Evolutionary conservation across 2,888 invertebrate species (phyloP).

Genomic region (Oscheius sp.): DNA sequence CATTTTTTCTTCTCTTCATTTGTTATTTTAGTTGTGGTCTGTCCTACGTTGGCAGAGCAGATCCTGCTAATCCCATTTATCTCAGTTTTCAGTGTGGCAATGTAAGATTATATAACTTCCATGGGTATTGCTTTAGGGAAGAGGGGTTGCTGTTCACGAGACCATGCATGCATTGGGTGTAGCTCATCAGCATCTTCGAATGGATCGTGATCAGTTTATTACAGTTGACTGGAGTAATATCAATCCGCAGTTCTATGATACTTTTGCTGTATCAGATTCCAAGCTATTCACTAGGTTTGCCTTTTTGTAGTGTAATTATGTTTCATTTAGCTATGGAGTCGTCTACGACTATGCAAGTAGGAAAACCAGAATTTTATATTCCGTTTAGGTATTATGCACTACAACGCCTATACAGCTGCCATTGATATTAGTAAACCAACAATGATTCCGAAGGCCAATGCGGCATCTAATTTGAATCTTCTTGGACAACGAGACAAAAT

Average conservation of each 20-base stretch:
- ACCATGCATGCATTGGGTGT: slow-evolving; percentile 68
- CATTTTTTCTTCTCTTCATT: neutral
- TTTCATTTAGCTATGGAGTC: slow-evolving; percentile 55
- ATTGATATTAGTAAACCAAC: slow-evolving; percentile 59
- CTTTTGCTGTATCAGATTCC: slow-evolving; percentile 65
- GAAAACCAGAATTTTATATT: too few relatives aligned
- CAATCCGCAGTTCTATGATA: slow-evolving; percentile 67
- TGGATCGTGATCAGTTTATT: slow-evolving; percentile 56
- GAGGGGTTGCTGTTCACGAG: slow-evolving; percentile 28
- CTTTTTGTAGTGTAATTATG: too few relatives aligned
- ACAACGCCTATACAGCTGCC: slow-evolving; percentile 61
- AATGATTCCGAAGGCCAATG: slow-evolving; percentile 62
- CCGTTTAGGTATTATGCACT: slow-evolving; percentile 70
- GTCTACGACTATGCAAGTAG: slow-evolving; percentile 61
- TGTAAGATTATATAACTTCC: slow-evolving; percentile 36
- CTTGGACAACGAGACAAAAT: slow-evolving; percentile 64
- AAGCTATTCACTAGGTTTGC: slow-evolving; percentile 61
- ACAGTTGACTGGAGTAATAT: slow-evolving; percentile 67
- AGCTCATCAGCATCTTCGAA: slow-evolving; percentile 66
- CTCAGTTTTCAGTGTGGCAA: slow-evolving; percentile 66
- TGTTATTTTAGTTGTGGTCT: slow-evolving; percentile 62
- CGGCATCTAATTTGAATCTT: slow-evolving; percentile 46
- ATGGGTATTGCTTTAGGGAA: neutral
- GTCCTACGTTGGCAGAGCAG: slow-evolving; percentile 62
- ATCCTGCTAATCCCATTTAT: slow-evolving; percentile 66